Evolutionary conservation across 2,888 invertebrate species (phyloP), one percentile per base, ranked within the genome.

Genomic region (Formica aserva): DNA sequence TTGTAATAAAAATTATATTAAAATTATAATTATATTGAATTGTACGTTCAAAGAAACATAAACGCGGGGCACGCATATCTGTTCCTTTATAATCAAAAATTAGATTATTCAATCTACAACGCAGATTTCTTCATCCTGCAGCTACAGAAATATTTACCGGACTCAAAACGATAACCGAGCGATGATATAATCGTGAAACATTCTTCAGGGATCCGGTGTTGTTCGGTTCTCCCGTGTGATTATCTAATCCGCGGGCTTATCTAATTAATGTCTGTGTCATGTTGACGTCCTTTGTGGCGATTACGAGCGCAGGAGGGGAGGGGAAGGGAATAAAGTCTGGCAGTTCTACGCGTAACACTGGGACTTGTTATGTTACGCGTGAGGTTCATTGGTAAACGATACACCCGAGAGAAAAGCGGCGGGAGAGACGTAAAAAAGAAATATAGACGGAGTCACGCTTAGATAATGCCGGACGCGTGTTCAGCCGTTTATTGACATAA

Each of bases 401-500:
- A 88, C 66, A 65, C 32, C 18, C 48, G 77, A 35, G 26, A 57
- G 41, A 41, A 45, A 66, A 63, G 67, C 55, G 22, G 63, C 29
- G 74, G 48, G 69, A 62, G 35, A 41, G 45, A 41, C 48, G 57
- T 22, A 48, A 63, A 84, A 86, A 83, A 85, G 82, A 80, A 87
- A 85, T 38, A 63, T 41, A 62, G 85, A 84, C 72, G 77, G 52
- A 82, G 80, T 85, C 82, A 83, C 85, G 72, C 66, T 85, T 85
- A 86, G 88, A 90, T 90, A 90, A 89, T 84, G 71, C 63, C 66
- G 77, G 74, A 86, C 88, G 88, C 86, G 81, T 88, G 88, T 91
- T 89, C 86, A 80, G 62, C 82, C 84, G 85, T 86, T 89, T 87
- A 86, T 87, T 83, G 84, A 89, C 77, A 88, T 82, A 89, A 88